A percentile compares a stretch with the other conserved stretches of the same genome.
Evolutionary conservation across 2,888 invertebrate genomes (phyloP).

Genomic region (Eumacrocentrus americanus): DNA sequence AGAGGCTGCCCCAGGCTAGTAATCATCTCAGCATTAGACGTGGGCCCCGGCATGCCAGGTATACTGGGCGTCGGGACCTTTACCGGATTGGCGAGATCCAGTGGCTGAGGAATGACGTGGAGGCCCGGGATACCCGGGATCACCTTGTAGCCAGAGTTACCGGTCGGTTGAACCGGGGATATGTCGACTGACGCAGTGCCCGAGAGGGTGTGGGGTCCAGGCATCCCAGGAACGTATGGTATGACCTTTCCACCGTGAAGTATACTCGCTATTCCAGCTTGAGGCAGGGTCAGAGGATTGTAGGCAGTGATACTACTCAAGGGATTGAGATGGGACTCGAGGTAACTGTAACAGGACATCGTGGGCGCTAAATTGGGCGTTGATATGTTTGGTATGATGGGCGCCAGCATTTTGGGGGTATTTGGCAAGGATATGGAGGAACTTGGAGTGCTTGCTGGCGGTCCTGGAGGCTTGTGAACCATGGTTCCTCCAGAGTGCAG

Average conservation of each 20-base stretch:
- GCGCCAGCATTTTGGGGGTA: constrained; percentile 66
- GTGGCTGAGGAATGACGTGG: constrained; percentile 47
- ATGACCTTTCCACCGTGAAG: constrained; percentile 77
- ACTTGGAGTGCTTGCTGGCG: constrained; percentile 38
- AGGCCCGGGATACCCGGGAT: constrained; percentile 53
- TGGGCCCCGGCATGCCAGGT: constrained; percentile 45
- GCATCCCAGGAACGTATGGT: constrained; percentile 86
- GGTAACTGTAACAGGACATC: constrained; percentile 55
- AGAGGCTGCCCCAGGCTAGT: constrained; percentile 47
- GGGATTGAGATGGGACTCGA: constrained; percentile 63
- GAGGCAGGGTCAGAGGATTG: constrained; percentile 70
- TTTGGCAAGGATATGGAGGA: constrained; percentile 59
- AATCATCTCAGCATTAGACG: constrained; percentile 26
- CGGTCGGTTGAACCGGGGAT: constrained; percentile 46
- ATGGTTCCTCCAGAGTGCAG: constrained; percentile 86
- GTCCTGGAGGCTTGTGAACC: constrained; percentile 66
- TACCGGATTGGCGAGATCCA: constrained; percentile 54
- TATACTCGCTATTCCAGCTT: constrained; percentile 70
- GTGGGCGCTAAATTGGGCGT: constrained; percentile 64
- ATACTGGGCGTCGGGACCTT: constrained; percentile 43
- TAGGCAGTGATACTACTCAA: constrained; percentile 74
- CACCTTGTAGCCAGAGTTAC: constrained; percentile 44
- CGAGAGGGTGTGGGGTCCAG: constrained; percentile 74
- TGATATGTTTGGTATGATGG: constrained; percentile 65
- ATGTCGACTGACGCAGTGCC: constrained; percentile 58